phyloP scores from a whole-genome alignment of 2,888 invertebrate genomes.

The Parnassius glacialis region DNA sequence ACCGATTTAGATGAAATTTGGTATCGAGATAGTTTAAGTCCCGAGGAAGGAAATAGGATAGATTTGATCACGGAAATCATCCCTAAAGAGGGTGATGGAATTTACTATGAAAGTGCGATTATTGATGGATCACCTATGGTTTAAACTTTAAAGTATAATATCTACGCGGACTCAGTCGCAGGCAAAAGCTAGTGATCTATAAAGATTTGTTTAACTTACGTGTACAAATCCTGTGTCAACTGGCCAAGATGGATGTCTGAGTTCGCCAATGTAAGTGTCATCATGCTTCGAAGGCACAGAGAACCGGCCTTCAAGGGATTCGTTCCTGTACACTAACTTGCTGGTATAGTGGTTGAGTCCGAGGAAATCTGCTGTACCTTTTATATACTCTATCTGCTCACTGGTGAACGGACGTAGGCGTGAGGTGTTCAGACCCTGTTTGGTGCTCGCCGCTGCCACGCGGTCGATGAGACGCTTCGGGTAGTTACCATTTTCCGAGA shows the following conservation, averaged over 20 bases:
- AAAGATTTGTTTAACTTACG: not conserved
- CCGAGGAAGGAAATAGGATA: too few relatives aligned
- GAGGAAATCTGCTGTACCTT: constrained; percentile 37
- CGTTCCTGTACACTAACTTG: constrained; percentile 11
- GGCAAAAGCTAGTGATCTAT: too few relatives aligned
- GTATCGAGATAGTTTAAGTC: too few relatives aligned
- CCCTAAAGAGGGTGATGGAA: too few relatives aligned
- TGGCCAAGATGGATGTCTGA: constrained; percentile 6
- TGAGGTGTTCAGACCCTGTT: constrained; percentile 34
- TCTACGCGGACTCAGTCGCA: too few relatives aligned
- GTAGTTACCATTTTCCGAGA: constrained; percentile 34
- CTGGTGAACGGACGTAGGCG: constrained; percentile 34
- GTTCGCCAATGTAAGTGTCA: constrained; percentile 2
- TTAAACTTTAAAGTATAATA: too few relatives aligned
- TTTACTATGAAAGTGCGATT: too few relatives aligned
- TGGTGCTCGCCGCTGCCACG: constrained; percentile 33
- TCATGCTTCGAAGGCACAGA: not conserved
- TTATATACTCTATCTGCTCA: constrained; percentile 33
- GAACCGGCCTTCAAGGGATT: constrained; percentile 1
- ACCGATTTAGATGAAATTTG: too few relatives aligned
- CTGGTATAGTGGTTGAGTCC: constrained; percentile 32
- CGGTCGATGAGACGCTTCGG: constrained; percentile 33
- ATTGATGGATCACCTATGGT: too few relatives aligned
- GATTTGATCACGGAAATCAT: too few relatives aligned
- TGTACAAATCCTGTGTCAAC: not conserved